Evolutionary conservation across 2,113 vertebrate species (phyloP).

Genomic region (human): GRCh38 chr2:95715501-95716000

Average conservation of each 20-base stretch:
- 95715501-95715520: not conserved
- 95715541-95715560: conserved; percentile 24
- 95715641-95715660: conserved; percentile 13
- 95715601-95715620: conserved; percentile 58
- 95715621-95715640: conserved; percentile 21
- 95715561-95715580: conserved; percentile 45
- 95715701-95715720: rapidly evolving
- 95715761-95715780: conserved; percentile 53
- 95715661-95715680: not conserved
- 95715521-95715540: not conserved
- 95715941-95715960: not conserved
- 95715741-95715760: conserved; percentile 23
- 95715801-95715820: conserved; percentile 63
- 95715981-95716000: not conserved
- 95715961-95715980: not conserved
- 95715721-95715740: conserved; percentile 34
- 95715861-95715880: not conserved
- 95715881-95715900: not conserved
- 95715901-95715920: not conserved
- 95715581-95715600: conserved; percentile 22
- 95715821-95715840: conserved; percentile 25
- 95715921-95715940: not conserved
- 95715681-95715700: not conserved
- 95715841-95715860: conserved; percentile 49
- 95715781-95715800: conserved; percentile 65